These are phyloP conservation scores for Pseudoips prasinana DNA, from an alignment of 2,888 invertebrate species.

Conservation along the genomic window DNA sequence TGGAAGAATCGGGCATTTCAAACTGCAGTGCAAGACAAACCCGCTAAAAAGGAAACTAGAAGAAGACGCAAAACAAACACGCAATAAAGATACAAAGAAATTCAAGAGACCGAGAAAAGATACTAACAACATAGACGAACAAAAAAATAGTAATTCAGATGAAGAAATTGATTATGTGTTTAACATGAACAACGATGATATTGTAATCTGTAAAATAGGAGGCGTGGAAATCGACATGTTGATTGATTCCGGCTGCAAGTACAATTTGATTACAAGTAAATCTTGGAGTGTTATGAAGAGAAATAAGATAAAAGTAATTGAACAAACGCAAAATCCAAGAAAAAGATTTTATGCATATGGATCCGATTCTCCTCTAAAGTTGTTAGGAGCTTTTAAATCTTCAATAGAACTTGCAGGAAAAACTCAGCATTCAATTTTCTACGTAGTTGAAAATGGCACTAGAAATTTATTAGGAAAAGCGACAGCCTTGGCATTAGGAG, in stretches of 20 bases:
- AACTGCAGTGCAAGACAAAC: slow-evolving; percentile 1
- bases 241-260: slow-evolving; percentile 27
- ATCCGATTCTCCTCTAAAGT: slow-evolving; percentile 14
- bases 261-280: slow-evolving; percentile 23
- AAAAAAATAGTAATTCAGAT: background rate
- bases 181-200: slow-evolving; percentile 14
- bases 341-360: slow-evolving; percentile 24
- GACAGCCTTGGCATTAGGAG: slow-evolving; percentile 13
- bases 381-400: slow-evolving; percentile 21
- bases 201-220: slow-evolving; percentile 14
- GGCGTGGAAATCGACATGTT: slow-evolving; percentile 19
- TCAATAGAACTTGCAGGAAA: slow-evolving; percentile 1
- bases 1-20: slow-evolving; percentile 10
- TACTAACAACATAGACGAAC: background rate
- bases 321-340: slow-evolving; percentile 11
- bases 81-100: background rate
- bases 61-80: background rate
- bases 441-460: slow-evolving; percentile 19
- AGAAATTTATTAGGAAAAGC: slow-evolving; percentile 16
- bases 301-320: slow-evolving; percentile 2
- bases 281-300: slow-evolving; percentile 21
- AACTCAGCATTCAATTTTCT: slow-evolving; percentile 11
- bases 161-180: slow-evolving; percentile 17
- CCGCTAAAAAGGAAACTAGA: background rate
- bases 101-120: background rate